phyloP scores from a whole-genome alignment of 2,888 invertebrate genomes.

The Caprella mutica region DNA sequence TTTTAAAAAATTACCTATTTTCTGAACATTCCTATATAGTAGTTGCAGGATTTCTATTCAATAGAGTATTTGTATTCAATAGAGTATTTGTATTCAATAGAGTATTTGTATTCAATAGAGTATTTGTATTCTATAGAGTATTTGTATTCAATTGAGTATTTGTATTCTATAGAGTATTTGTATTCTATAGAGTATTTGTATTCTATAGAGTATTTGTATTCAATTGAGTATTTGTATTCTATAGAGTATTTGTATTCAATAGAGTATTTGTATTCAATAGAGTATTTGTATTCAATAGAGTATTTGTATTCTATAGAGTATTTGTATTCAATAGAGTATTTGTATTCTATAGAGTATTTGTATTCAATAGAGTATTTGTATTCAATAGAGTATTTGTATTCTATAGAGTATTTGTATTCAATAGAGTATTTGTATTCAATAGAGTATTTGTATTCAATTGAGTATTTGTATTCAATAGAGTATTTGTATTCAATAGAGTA shows the following conservation, averaged over 20 bases:
- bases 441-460: too few relatives aligned
- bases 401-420: too few relatives aligned
- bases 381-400: too few relatives aligned
- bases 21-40: background rate
- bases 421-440: too few relatives aligned
- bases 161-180: background rate
- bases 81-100: background rate
- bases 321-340: too few relatives aligned
- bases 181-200: background rate
- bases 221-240: background rate
- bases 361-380: too few relatives aligned
- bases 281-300: background rate
- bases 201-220: background rate
- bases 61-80: background rate
- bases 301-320: too few relatives aligned
- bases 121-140: background rate
- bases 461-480: too few relatives aligned
- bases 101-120: background rate
- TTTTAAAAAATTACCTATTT: background rate
- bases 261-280: background rate
- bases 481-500: too few relatives aligned
- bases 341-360: too few relatives aligned
- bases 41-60: background rate
- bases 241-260: background rate
- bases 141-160: background rate